Base-by-base conservation (phyloP, 2,113 vertebrate genomes). In the Ophiodon elongatus region DNA sequence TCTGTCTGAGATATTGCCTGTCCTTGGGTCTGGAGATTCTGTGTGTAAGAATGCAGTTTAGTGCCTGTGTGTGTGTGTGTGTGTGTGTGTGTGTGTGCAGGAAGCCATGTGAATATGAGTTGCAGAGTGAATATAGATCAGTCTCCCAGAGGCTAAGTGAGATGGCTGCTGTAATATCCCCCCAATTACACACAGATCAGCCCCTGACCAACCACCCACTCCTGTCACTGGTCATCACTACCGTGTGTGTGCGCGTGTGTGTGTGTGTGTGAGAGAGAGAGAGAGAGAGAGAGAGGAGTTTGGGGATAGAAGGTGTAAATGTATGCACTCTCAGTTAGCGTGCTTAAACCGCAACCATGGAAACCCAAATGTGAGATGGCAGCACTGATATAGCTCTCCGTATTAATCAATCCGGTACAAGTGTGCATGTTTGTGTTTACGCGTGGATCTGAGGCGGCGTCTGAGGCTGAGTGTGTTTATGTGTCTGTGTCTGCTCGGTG, bases 121-220 rank as follows among this genome's bases (percentile, higher is more conserved):
- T 78, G 79, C 77, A 80, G 62, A 83, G 88, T 86, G 89, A 92
- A 94, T 94, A 93, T 91, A 90, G 92, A 94, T 94, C 89, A 92
- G 85, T 85, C 87, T 93, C 92, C 92, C 91, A 93, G 88, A 94
- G 93, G 94, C 94, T 93, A 93, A 95, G 91, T 90, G 85, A 89
- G 85, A 94, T 93, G 90, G 93, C 91, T 91, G 87, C 90, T 93
- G 88, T 95, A 94, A 95, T 95, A 94, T 93, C 91, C 92, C 50
- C 91, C 93, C 92, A 95, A 95, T 95, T 95, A 96, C 90, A 90
- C 89, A 94, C 91, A 93, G 91, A 94, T 94, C 92, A 94, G 89
- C 88, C 84, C 25, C 82, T 89, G 92, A 95, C 91, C 88, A 92
- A 85, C 91, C 85, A 88, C 88, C 88, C 92, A 88, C 84, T 86